These are phyloP conservation scores for Rhegmatorhina hoffmannsi DNA, from an alignment of 2,113 vertebrate species.

Conservation along the genomic window DNA sequence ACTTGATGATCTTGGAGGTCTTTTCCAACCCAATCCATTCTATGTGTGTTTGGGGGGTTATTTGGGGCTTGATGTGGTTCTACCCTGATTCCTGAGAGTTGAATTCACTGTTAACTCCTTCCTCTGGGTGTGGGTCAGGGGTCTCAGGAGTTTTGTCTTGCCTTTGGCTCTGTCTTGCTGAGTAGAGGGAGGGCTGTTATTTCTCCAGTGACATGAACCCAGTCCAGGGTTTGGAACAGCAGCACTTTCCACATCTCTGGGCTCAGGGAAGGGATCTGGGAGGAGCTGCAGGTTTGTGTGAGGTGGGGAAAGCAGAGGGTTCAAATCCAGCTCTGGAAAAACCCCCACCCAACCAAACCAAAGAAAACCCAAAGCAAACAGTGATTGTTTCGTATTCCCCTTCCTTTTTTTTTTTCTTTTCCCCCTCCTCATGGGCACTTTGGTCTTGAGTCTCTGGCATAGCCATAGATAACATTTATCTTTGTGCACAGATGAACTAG, in stretches of 20 bases:
- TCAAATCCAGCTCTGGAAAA: not conserved
- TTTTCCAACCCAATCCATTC: too few species aligned
- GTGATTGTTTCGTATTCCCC: not conserved
- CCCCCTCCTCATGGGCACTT: not conserved
- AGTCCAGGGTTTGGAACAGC: not conserved
- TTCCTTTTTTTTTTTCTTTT: not conserved
- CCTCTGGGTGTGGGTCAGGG: not conserved
- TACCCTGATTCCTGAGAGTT: not conserved
- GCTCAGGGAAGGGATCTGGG: accelerated
- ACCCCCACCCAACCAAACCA: not conserved
- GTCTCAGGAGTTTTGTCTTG: not conserved
- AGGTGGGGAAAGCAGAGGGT: not conserved
- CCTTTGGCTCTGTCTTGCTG: not conserved
- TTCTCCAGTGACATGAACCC: not conserved
- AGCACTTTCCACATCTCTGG: not conserved
- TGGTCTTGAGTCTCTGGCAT: not conserved
- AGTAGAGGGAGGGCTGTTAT: not conserved
- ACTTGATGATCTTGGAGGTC: too few species aligned
- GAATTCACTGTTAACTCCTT: accelerated
- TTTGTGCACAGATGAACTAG: not conserved
- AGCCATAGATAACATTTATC: not conserved
- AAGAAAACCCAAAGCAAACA: not conserved
- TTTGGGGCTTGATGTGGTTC: not conserved
- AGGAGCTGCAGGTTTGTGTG: not conserved
- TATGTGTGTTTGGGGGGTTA: too few species aligned